Percentiles rank a stretch among this genome's conserved stretches.
These are phyloP conservation scores for Notothenia coriiceps DNA, from an alignment of 2,113 vertebrate genomes.

Conservation along the genomic window DNA sequence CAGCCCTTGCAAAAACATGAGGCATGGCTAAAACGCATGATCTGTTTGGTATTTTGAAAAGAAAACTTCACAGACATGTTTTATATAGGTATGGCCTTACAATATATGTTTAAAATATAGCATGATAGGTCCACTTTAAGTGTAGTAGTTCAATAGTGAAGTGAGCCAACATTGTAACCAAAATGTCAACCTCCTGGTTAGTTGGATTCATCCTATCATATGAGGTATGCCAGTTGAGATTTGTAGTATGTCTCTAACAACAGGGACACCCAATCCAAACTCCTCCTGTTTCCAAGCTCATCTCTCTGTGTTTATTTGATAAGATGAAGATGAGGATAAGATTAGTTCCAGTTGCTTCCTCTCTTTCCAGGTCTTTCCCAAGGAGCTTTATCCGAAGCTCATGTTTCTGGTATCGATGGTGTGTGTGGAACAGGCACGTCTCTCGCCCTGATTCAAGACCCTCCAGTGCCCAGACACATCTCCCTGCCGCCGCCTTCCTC, in stretches of 20 bases:
- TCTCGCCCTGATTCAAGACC: constrained; percentile 26
- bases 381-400: constrained; percentile 47
- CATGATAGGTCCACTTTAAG: no score
- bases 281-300: constrained; percentile 11
- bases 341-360: constrained; percentile 59
- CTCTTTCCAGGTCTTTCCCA: constrained; percentile 40
- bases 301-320: constrained; percentile 39
- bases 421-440: constrained; percentile 38
- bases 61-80: no score
- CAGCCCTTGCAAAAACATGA: no score
- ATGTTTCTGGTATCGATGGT: constrained; percentile 59
- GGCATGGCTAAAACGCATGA: no score
- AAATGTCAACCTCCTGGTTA: not conserved
- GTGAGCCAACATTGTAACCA: not conserved
- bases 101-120: no score
- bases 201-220: constrained; percentile 3
- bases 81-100: no score
- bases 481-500: not conserved
- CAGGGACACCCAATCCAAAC: constrained; percentile 5
- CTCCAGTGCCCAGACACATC: constrained; percentile 12
- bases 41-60: no score
- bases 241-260: constrained; percentile 31
- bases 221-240: not conserved
- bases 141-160: not conserved
- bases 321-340: constrained; percentile 7